A percentile compares a stretch with the other conserved stretches of the same genome.
Evolutionary conservation across 64 coral and sea anemone genomes (phyloP).

Genomic region (Porites australiensis): DNA sequence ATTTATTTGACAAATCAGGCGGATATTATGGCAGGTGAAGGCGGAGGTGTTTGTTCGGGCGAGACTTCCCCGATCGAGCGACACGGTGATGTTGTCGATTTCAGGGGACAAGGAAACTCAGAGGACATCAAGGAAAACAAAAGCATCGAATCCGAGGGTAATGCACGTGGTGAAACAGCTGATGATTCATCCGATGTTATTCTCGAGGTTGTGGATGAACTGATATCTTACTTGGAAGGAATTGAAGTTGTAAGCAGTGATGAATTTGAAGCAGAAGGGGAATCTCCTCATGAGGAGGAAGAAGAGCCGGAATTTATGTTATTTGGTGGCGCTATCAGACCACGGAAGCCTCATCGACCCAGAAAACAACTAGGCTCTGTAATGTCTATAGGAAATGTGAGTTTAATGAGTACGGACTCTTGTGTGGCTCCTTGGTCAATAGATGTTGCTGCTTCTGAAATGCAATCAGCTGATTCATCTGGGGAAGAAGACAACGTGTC

Average conservation of each 20-base stretch:
- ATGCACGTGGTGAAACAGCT: constrained; percentile 38
- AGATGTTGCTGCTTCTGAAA: constrained; percentile 82
- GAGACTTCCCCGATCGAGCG: background rate
- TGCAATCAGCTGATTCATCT: constrained; percentile 84
- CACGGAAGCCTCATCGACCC: constrained; percentile 20
- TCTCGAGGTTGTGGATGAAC: constrained; percentile 81
- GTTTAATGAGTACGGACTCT: constrained; percentile 81
- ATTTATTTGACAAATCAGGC: constrained; percentile 16
- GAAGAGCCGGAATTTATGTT: constrained; percentile 32
- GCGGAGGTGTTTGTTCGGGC: background rate
- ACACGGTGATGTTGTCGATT: background rate
- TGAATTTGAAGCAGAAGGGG: constrained; percentile 66
- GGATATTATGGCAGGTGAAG: constrained; percentile 13
- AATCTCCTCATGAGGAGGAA: constrained; percentile 5
- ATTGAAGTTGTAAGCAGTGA: constrained; percentile 82
- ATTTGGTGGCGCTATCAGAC: constrained; percentile 35
- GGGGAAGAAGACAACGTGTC: constrained; percentile 61
- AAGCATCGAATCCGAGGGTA: constrained; percentile 17
- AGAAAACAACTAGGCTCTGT: constrained; percentile 78
- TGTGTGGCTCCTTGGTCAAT: constrained; percentile 79
- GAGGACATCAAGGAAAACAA: constrained; percentile 22
- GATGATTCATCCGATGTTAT: constrained; percentile 76
- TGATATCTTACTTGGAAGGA: constrained; percentile 86
- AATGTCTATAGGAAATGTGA: constrained; percentile 69
- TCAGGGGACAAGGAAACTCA: background rate